phyloP scores from a whole-genome alignment of 2,113 vertebrate species.

The Eonycteris spelaea region DNA sequence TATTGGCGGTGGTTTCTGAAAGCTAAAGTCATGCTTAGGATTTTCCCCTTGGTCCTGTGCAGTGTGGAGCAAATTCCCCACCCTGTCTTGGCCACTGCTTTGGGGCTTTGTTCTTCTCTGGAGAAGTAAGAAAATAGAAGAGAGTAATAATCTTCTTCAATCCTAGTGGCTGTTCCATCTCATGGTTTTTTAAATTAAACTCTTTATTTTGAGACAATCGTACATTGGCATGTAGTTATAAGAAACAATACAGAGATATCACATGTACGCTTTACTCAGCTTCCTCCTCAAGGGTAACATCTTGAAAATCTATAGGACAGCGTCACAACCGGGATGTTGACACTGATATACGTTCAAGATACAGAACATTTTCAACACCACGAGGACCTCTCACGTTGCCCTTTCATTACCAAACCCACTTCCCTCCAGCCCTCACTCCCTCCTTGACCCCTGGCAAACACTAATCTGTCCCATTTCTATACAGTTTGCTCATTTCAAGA shows the following conservation, averaged over 20 bases:
- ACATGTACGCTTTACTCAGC: neutral
- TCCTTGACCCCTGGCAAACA: neutral
- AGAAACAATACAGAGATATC: neutral
- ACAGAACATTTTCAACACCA: neutral
- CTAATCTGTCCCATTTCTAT: neutral
- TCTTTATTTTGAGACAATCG: neutral
- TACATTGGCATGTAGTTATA: neutral
- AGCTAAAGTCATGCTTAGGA: neutral
- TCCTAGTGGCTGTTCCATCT: neutral
- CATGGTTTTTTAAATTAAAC: neutral
- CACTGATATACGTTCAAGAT: fast-evolving
- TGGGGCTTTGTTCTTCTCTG: neutral
- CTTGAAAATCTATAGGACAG: neutral
- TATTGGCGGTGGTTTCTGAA: neutral
- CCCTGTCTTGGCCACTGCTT: neutral
- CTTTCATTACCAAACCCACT: neutral
- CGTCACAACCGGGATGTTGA: neutral
- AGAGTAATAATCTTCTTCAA: neutral
- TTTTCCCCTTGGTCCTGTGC: neutral
- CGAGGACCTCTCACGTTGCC: neutral
- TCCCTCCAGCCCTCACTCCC: neutral
- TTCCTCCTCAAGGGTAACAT: neutral
- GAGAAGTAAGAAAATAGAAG: neutral
- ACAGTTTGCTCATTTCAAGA: neutral
- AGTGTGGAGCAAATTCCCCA: neutral